Evolutionary conservation across 2,888 invertebrate genomes (phyloP), one percentile per base, ranked within the genome.

Genomic region (Tineola bisselliella): DNA sequence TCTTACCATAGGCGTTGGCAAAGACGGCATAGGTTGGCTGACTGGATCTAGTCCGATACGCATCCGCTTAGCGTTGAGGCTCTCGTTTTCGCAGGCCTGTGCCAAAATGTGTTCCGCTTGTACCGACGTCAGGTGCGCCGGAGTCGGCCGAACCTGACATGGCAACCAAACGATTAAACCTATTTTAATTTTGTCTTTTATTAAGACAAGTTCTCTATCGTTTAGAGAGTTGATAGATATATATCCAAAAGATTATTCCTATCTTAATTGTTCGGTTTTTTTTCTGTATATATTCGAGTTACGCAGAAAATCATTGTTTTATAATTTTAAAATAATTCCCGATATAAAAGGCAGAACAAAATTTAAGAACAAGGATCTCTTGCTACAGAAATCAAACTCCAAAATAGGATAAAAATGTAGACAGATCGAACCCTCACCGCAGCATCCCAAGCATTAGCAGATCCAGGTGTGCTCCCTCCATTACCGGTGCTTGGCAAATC

Each of bases 51-150:
- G 89, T 59, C 98, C 98, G 75, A 97, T 90, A 67, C 97, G 91
- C 97, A 98, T 98, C 74, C 97, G 91, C 87, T 98, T 98, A 63
- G 97, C 98, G 84, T 98, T 98, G 84, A 96, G 93, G 84, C 96
- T 96, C 88, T 98, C 98, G 79, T 98, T 98, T 88, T 98, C 98
- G 83, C 98, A 98, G 64, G 98, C 98, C 75, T 94, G 93, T 66
- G 97, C 97, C 76, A 98, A 88, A 75, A 98, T 96, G 83, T 97
- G 95, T 81, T 98, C 98, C 61, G 98, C 98, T 83, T 97, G 96
- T 67, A 97, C 96, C 67, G 97, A 97, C 61, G 98, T 98, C 75
- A 98, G 89, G 87, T 98, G 98, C 65, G 98, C 97, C 66, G 97
- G 97, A 61, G 97, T 97, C 64, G 97, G 97, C 70, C 97, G 91